Conservation (phyloP, 2,888 invertebrate species). For the Microplitis manilae region DNA sequence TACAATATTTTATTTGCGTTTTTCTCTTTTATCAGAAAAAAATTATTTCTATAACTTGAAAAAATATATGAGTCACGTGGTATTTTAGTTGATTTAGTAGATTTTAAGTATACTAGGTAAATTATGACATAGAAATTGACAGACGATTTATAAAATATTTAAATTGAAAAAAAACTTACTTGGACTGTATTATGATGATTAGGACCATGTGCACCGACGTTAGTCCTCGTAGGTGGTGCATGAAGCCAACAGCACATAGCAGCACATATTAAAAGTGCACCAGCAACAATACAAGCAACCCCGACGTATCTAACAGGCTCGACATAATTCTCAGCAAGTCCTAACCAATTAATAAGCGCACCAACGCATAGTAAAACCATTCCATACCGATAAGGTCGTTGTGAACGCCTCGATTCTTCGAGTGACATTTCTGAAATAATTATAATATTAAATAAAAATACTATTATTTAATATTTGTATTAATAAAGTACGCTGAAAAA, state of each 20-base stretch:
- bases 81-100: too few species aligned
- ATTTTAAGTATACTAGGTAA: too few species aligned
- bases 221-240: slow-evolving; percentile 65
- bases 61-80: too few species aligned
- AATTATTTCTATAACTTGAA: too few species aligned
- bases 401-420: slow-evolving; percentile 79
- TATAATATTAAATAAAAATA: slow-evolving; percentile 9
- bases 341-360: slow-evolving; percentile 83
- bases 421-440: slow-evolving; percentile 77
- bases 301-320: slow-evolving; percentile 83
- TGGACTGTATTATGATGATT: slow-evolving; percentile 67
- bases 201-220: slow-evolving; percentile 59
- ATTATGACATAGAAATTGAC: too few species aligned
- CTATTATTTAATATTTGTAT: background rate
- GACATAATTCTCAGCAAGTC: slow-evolving; percentile 81
- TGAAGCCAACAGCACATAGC: slow-evolving; percentile 84
- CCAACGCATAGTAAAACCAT: slow-evolving; percentile 82
- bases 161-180: slow-evolving; percentile 53
- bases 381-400: slow-evolving; percentile 82
- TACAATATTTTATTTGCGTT: too few species aligned
- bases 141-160: background rate
- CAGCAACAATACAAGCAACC: slow-evolving; percentile 82
- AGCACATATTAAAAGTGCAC: slow-evolving; percentile 81
- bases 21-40: too few species aligned
- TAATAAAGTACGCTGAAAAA: background rate